Evolutionary conservation across 1,140 invertebrate genomes (phyloP).

Genomic region (Macrobrachium nipponense): DNA sequence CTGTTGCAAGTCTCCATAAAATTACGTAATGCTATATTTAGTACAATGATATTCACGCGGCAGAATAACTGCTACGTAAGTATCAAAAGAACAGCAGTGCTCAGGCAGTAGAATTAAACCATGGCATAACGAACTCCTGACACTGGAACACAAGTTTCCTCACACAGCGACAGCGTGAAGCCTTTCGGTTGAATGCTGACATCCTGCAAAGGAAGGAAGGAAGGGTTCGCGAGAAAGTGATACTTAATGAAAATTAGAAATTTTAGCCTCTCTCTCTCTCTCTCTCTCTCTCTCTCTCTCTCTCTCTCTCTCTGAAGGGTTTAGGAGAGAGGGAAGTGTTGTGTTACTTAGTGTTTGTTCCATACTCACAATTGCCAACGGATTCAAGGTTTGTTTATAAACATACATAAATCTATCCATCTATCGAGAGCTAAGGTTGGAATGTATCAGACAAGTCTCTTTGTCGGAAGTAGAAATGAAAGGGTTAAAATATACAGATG

Average conservation of each 20-base stretch:
- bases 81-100: no score
- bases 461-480: no score
- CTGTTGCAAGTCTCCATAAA: no score
- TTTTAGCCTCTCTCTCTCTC: slow-evolving; percentile 6
- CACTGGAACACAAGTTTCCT: no score
- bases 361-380: background rate
- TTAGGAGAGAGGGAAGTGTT: background rate
- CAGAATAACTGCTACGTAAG: no score
- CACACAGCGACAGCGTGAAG: background rate
- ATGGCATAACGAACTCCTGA: no score
- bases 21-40: no score
- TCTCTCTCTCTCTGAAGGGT: slow-evolving; percentile 12
- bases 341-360: background rate
- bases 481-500: no score
- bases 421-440: background rate
- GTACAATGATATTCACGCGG: no score
- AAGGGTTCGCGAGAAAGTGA: background rate
- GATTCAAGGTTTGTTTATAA: background rate
- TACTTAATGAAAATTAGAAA: background rate
- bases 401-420: background rate
- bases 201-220: background rate
- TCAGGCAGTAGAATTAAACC: no score
- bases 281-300: slow-evolving; percentile 27
- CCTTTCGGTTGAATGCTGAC: background rate
- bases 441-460: background rate